Percentiles rank a stretch among this genome's conserved stretches.
phyloP scores from a whole-genome alignment of 2,888 invertebrate genomes.

The Polydesmus complanatus region DNA sequence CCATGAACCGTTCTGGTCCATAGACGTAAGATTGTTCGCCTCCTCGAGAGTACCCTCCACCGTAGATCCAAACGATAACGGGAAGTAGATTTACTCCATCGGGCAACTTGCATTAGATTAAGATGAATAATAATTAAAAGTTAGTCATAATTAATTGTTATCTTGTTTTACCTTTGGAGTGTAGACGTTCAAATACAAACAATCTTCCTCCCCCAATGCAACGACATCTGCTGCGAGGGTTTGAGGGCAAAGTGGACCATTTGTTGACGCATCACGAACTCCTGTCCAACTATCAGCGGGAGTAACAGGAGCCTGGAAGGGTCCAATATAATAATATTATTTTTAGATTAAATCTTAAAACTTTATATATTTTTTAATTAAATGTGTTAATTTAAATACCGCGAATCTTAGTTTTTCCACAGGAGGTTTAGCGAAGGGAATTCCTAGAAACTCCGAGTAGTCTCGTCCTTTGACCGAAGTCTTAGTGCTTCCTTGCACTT shows the following conservation, averaged over 20 bases:
- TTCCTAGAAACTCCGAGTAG: not conserved
- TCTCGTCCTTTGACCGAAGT: not conserved
- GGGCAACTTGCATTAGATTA: too few relatives aligned
- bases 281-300: conserved; percentile 48
- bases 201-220: conserved; percentile 57
- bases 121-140: too few relatives aligned
- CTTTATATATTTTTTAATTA: too few relatives aligned
- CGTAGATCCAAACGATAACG: too few relatives aligned
- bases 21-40: too few relatives aligned
- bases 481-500: not conserved
- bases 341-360: too few relatives aligned
- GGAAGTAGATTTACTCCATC: too few relatives aligned
- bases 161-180: conserved; percentile 45
- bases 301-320: too few relatives aligned
- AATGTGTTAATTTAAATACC: not conserved
- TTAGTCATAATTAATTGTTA: too few relatives aligned
- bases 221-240: too few relatives aligned
- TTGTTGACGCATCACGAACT: conserved; percentile 46
- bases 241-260: conserved; percentile 59
- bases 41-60: too few relatives aligned
- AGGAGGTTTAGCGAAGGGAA: conserved; percentile 3
- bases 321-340: too few relatives aligned
- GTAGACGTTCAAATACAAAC: conserved; percentile 63
- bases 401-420: conserved; percentile 2
- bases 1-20: conserved; percentile 2